Evolutionary conservation across 2,113 vertebrate genomes (phyloP).

Genomic region (Cavia aperea): DNA sequence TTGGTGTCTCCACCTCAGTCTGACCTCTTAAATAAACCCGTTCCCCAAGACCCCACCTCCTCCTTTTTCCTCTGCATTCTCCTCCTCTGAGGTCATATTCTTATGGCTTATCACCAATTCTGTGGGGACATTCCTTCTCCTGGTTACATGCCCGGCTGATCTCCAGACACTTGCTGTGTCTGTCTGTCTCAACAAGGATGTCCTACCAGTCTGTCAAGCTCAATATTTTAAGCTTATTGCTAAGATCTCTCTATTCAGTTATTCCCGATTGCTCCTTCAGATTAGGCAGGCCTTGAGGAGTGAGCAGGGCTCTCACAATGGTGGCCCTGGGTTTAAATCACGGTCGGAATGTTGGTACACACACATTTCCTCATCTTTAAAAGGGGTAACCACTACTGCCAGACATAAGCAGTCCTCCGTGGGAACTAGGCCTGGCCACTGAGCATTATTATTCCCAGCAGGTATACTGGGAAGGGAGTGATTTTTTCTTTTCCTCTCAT

Average conservation of each 20-base stretch:
- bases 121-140: background rate
- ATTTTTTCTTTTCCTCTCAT: background rate
- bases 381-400: background rate
- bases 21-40: background rate
- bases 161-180: background rate
- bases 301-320: background rate
- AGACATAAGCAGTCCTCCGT: background rate
- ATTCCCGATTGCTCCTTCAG: background rate
- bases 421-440: background rate
- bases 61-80: background rate
- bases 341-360: background rate
- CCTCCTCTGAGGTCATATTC: background rate
- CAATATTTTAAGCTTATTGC: background rate
- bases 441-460: background rate
- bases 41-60: background rate
- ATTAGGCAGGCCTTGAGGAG: background rate
- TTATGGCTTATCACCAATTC: background rate
- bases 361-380: background rate
- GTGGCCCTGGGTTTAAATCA: background rate
- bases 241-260: background rate
- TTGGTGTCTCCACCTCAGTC: background rate
- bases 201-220: background rate
- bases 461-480: background rate
- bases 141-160: background rate
- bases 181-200: background rate